phyloP scores from a whole-genome alignment of 2,113 vertebrate genomes.

The Rhea pennata region DNA sequence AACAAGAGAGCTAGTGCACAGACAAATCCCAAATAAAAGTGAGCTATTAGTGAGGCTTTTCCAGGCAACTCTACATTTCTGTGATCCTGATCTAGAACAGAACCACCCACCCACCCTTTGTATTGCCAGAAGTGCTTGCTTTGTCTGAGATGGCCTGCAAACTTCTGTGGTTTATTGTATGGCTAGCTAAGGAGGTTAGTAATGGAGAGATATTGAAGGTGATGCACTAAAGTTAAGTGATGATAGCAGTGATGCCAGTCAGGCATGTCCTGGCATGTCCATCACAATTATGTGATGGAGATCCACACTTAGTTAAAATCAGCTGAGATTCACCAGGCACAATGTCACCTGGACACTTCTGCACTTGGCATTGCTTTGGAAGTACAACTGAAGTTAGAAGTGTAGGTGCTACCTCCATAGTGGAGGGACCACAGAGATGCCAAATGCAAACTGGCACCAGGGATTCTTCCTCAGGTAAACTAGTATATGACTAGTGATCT shows the following conservation, averaged over 20 bases:
- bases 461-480: neutral
- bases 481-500: neutral
- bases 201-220: accelerated
- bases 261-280: neutral
- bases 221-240: neutral
- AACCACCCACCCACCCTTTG: neutral
- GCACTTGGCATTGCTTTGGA: accelerated
- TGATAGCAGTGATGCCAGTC: neutral
- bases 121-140: neutral
- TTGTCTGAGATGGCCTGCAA: neutral
- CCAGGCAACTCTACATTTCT: neutral
- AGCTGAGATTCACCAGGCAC: neutral
- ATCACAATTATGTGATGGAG: neutral
- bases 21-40: neutral
- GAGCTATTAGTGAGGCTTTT: neutral
- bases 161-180: neutral
- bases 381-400: accelerated
- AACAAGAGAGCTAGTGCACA: neutral
- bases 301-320: neutral
- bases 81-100: neutral
- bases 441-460: neutral
- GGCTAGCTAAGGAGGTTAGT: neutral
- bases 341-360: neutral
- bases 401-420: neutral
- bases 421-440: neutral